Evolutionary conservation across 2,888 invertebrate species (phyloP), one percentile per base, ranked within the genome.

Genomic region (Oligia fasciuncula): DNA sequence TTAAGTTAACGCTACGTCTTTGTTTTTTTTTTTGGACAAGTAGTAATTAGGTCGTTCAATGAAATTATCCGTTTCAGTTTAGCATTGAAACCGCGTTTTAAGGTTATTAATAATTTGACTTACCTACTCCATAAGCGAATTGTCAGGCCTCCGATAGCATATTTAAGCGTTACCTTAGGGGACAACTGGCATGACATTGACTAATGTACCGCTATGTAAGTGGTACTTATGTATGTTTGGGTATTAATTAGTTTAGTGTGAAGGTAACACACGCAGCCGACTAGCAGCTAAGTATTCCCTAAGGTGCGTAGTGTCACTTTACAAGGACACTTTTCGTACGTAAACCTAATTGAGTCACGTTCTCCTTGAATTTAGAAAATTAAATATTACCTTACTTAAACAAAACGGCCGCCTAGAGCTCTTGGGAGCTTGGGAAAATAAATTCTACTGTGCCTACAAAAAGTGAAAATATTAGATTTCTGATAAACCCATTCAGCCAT

Each of bases 191-290:
- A 65, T 78, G 81, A 73, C 82, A 79, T 73, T 79, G 57, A 73
- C 67, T 63, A 69, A 79, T 68, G 49, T 71, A 68, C 49, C 29
- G 17, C 8, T 40, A 40, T 23, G 65, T 40, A 40, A 43, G 73
- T 73, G 65, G 68, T 62, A 74, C 69, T 68, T 77, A 79, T 60
- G 62, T 72, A 63, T 73, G 51, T 77, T 73, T 75, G 23, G 67
- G 66, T 79, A 79, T 77, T 85, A 83, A 85, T 85, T 82, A 85
- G 69, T 79, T 79, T 35, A 76, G 77, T 77, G 43, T 76, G 29
- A 79, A 77, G 62, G 82, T 77, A 75, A 71, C 40, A 49, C 80
- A 82, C 81, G 79, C 76, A 63, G 83, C 46, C 70, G 62, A 29
- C 70, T 54, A 54, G 69, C 13, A n/a, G 4, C 19, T 80, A 40